Evolutionary conservation across 2,888 invertebrate genomes (phyloP).

Genomic region (Aphodius sticticus): DNA sequence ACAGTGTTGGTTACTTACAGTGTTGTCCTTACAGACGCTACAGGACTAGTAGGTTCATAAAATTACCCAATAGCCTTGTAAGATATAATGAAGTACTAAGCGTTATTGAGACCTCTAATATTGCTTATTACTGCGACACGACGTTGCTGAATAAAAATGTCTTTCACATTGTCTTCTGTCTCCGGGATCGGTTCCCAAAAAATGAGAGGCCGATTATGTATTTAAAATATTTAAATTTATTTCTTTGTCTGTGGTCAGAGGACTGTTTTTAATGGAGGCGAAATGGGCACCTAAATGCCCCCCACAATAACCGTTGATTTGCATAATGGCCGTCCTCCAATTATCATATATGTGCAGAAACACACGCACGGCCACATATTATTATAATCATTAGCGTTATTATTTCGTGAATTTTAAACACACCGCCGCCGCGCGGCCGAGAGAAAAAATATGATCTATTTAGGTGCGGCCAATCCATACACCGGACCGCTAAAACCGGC

Average conservation of each 20-base stretch:
- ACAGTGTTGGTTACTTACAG: too few species aligned
- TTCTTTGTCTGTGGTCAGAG: slow-evolving; percentile 35
- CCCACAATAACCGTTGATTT: slow-evolving; percentile 33
- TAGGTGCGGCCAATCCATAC: slow-evolving; percentile 29
- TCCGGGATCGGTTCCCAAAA: too few species aligned
- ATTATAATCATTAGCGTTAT: slow-evolving; percentile 35
- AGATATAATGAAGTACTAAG: too few species aligned
- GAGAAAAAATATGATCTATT: slow-evolving; percentile 28
- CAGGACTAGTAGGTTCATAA: too few species aligned
- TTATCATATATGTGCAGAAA: slow-evolving; percentile 30
- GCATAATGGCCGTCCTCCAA: slow-evolving; percentile 32
- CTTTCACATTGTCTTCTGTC: too few species aligned
- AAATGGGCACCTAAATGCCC: slow-evolving; percentile 29
- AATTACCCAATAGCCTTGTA: too few species aligned
- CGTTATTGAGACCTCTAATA: too few species aligned
- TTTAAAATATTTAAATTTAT: slow-evolving; percentile 37
- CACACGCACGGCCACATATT: slow-evolving; percentile 33
- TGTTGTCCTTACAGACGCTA: too few species aligned
- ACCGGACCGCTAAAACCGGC: slow-evolving; percentile 16
- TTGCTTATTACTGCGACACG: too few species aligned
- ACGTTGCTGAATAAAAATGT: too few species aligned
- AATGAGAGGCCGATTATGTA: slow-evolving; percentile 11
- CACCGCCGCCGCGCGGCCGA: neutral
- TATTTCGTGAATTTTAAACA: slow-evolving; percentile 21
- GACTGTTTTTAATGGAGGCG: slow-evolving; percentile 26